Evolutionary conservation across 2,797 vertebrate species (phyloP), one percentile per base, ranked within the genome.

Genomic region (Sparus aurata): DNA sequence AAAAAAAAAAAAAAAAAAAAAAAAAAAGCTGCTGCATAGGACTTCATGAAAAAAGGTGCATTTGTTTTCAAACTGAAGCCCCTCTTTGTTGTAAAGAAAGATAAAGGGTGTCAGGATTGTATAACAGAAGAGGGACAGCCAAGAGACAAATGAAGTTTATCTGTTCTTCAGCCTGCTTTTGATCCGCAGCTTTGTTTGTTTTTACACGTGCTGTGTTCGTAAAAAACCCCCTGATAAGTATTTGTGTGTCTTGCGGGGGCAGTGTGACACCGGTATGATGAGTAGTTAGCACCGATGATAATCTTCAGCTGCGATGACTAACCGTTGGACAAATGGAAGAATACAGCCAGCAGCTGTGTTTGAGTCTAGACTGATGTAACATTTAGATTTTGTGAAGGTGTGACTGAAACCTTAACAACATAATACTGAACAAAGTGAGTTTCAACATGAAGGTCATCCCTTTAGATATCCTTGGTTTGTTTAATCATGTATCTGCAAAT

Each of bases 261-360:
- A 27, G 38, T 61, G 27, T 65, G 69, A 62, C 61, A 52, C 8
- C 2, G 1, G 2, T 49, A 27, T 79, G 59, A 65, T 3, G 46
- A 71, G 54, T 52, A 13, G 38, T 25, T 43, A 12, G 46, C 54
- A 22, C 60, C 43, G 27, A 75, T 62, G 17, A 63, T 66, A 22
- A 70, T 69, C 57, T 77, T 66, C 5, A 76, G 57, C 59, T 68
- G 1, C 41, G 67, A 60, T 75, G 67, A 75, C 38, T 34, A 75
- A 54, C 25, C 53, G 3, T 64, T 64, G 12, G 50, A 59, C 23
- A 49, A 55, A 43, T 52, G 4, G 9, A 63, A 53, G 20, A 50
- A 55, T 23, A 20, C 11, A 30, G 46, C 27, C 46, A 5, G 18
- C n/a, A 22, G 57, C 25, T 49, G 23, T 22, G 0, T 58, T 34